Percentiles rank a stretch among this genome's conserved stretches.
Conservation (phyloP, 2,113 vertebrate species). For the Falcunculus frontatus region DNA sequence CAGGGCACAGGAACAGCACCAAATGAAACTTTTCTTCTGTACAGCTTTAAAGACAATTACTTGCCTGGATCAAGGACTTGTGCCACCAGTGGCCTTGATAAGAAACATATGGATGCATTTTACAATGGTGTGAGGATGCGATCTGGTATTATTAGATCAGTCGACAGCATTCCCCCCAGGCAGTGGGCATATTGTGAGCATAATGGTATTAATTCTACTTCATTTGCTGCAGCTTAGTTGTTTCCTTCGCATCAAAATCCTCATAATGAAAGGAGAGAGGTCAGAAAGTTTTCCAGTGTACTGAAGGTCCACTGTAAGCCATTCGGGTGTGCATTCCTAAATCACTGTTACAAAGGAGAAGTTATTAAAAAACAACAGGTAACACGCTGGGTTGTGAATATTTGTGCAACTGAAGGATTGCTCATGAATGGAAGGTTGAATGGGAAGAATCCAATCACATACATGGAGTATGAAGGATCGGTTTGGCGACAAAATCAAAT, state of each 20-base stretch:
- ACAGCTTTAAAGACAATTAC: conserved; percentile 44
- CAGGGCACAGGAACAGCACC: neutral
- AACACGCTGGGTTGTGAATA: neutral
- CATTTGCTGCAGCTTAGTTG: conserved; percentile 49
- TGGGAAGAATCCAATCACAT: neutral
- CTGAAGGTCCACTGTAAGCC: neutral
- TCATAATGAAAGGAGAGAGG: conserved; percentile 15
- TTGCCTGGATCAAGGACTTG: conserved; percentile 55
- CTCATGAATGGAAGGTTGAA: neutral
- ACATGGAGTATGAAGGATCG: neutral
- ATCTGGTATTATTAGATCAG: conserved; percentile 58
- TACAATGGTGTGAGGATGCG: conserved; percentile 50
- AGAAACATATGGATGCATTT: conserved; percentile 58
- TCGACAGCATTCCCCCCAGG: neutral
- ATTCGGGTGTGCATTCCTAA: neutral
- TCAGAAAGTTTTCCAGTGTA: neutral
- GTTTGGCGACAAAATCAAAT: neutral
- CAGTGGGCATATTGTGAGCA: conserved; percentile 43
- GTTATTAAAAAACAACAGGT: neutral
- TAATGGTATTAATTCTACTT: conserved; percentile 67
- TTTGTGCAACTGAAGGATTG: neutral
- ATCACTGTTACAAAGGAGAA: neutral
- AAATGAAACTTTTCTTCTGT: conserved; percentile 37
- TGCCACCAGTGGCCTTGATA: conserved; percentile 48
- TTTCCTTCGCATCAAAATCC: conserved; percentile 3